Conservation (phyloP, 2,888 invertebrate species). For the Spisula subtruncata region DNA sequence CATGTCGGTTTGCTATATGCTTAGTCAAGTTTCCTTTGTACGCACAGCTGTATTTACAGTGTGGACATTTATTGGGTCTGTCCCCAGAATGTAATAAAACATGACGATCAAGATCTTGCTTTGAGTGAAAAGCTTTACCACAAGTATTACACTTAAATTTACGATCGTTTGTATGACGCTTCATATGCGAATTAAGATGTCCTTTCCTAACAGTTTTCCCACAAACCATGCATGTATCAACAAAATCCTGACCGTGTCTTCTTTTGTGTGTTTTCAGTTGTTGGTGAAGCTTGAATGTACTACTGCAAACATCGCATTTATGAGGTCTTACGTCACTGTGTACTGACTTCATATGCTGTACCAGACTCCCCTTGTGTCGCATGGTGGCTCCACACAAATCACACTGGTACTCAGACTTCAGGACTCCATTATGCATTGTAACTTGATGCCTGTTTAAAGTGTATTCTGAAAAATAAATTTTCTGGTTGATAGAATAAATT, state of each 20-base stretch:
- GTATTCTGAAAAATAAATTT: conserved; percentile 45
- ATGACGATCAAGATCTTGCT: conserved; percentile 50
- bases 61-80: conserved; percentile 53
- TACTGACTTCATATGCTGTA: conserved; percentile 55
- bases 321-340: conserved; percentile 49
- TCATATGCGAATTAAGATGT: conserved; percentile 50
- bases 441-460: conserved; percentile 28
- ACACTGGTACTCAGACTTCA: conserved; percentile 40
- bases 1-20: conserved; percentile 48
- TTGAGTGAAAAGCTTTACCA: conserved; percentile 49
- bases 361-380: conserved; percentile 50
- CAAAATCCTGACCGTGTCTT: conserved; percentile 44
- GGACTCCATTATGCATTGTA: conserved; percentile 39
- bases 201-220: conserved; percentile 57
- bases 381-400: conserved; percentile 57
- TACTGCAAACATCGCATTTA: conserved; percentile 47
- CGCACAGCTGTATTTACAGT: conserved; percentile 50
- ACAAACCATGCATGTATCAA: conserved; percentile 54
- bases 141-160: conserved; percentile 43
- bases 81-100: conserved; percentile 53
- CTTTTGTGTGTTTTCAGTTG: conserved; percentile 49
- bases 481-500: too few species aligned
- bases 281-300: conserved; percentile 41
- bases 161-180: conserved; percentile 45
- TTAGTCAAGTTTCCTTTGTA: conserved; percentile 55